Evolutionary conservation across 1,140 invertebrate species (phyloP).

Genomic region (Rhynchophorus ferrugineus): DNA sequence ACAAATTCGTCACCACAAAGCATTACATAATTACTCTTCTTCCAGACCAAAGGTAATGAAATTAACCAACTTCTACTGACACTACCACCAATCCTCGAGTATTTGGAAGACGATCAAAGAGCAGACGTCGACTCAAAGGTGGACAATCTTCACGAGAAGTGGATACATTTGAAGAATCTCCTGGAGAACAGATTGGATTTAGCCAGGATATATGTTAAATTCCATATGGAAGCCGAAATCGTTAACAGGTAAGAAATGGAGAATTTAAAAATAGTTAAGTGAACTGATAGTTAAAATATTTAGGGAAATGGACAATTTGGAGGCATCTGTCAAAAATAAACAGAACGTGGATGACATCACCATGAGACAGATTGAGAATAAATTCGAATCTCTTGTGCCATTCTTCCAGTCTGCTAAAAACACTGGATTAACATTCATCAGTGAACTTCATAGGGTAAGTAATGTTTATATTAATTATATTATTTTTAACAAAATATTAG

Average conservation of each 20-base stretch:
- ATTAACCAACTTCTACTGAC: constrained; percentile 55
- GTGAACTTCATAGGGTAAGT: constrained; percentile 53
- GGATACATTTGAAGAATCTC: constrained; percentile 55
- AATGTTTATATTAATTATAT: not conserved
- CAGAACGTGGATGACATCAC: constrained; percentile 47
- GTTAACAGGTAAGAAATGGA: constrained; percentile 42
- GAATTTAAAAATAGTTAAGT: too few relatives aligned
- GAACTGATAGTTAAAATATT: too few relatives aligned
- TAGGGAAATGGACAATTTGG: constrained; percentile 58
- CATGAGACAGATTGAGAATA: constrained; percentile 49
- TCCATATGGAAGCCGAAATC: constrained; percentile 61
- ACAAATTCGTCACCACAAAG: not conserved
- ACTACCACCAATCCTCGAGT: constrained; percentile 58
- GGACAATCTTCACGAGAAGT: constrained; percentile 53
- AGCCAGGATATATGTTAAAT: constrained; percentile 61
- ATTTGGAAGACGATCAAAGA: constrained; percentile 57
- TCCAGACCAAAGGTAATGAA: constrained; percentile 59
- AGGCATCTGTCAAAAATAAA: constrained; percentile 44
- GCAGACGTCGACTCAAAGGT: constrained; percentile 56
- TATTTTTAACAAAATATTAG: too few relatives aligned
- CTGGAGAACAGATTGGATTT: constrained; percentile 58
- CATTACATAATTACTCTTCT: constrained; percentile 19
- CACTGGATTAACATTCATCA: constrained; percentile 61
- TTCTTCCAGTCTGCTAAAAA: constrained; percentile 52
- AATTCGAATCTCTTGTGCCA: constrained; percentile 54